Base-by-base conservation (phyloP, 2,797 vertebrate species). In the Danio aesculapii region DNA sequence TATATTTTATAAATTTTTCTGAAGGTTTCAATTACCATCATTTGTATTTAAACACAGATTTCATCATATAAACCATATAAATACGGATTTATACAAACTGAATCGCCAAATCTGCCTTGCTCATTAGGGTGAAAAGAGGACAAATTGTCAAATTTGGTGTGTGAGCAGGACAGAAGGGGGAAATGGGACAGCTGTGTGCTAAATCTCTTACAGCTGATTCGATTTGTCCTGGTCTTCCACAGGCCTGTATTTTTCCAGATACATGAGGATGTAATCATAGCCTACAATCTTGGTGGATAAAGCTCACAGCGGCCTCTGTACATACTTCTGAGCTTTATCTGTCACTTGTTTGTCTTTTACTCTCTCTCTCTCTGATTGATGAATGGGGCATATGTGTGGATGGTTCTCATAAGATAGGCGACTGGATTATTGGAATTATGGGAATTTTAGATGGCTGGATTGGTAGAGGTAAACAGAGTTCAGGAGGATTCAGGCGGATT, bases 131-230 rank as follows among this genome's bases (percentile, higher is more conserved):
- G 41, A 30, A 77, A 78, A 83, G 16, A 69, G 71, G 76, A 78
- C 59, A 70, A 44, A 58, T 66, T 77, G 77, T 71, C 49, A 52
- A 73, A 81, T 81, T 46, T 80, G 43, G 16, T 39, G 57, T 50
- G 30, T 77, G 76, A 71, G 67, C 79, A 86, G 89, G 91, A 90
- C 59, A 77, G 61, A 19, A 46, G 30, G 88, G 55, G 83, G 88
- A 91, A 92, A 91, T 89, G 77, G 88, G 87, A 90, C 92, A 94
- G 92, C 91, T 94, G 93, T 88, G 89, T 81, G 85, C 88, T 90
- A 93, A 95, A 93, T 93, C 92, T 91, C 88, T 88, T 88, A 89
- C 88, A 86, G 89, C 89, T 92, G 92, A 93, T 94, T 93, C 90
- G 92, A 93, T 94, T 92, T 92, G 91, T 91, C 87, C 81, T 71